These are phyloP conservation scores for Ceratina australensis DNA, from an alignment of 1,140 invertebrate species.

Conservation along the genomic window DNA sequence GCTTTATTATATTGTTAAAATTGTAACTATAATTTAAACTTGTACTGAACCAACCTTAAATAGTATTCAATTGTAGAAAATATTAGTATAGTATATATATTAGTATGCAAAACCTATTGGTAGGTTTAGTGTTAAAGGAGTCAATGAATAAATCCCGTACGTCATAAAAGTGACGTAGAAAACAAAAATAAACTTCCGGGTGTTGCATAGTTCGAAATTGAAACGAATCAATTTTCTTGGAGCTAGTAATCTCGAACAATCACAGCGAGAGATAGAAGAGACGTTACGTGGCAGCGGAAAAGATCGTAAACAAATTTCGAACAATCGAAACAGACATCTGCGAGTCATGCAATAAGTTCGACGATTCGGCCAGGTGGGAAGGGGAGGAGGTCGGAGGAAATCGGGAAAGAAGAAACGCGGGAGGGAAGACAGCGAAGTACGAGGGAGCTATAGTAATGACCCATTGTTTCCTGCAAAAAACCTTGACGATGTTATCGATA, in stretches of 20 bases:
- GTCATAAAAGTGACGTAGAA: too few species aligned
- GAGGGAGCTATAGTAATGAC: constrained; percentile 71
- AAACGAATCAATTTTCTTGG: not conserved
- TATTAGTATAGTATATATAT: too few species aligned
- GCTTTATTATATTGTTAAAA: too few species aligned
- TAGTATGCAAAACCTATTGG: too few species aligned
- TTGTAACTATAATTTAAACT: too few species aligned
- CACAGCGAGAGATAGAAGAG: not conserved
- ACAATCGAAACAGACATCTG: not conserved
- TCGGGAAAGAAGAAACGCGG: constrained; percentile 13
- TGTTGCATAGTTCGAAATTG: too few species aligned
- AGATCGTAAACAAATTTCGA: not conserved
- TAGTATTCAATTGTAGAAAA: too few species aligned
- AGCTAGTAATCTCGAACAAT: not conserved
- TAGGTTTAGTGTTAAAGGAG: too few species aligned
- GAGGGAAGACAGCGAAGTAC: constrained; percentile 39
- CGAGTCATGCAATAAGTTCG: constrained; percentile 11
- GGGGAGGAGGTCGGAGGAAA: constrained; percentile 1
- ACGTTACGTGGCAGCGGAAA: not conserved
- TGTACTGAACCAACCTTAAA: too few species aligned
- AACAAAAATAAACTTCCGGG: too few species aligned
- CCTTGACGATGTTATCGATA: constrained; percentile 80
- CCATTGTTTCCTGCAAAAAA: constrained; percentile 79
- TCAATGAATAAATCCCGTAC: too few species aligned
- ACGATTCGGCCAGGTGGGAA: constrained; percentile 8